Percentiles rank a stretch among this genome's conserved stretches.
Conservation (phyloP, 2,113 vertebrate species). For the Channa argus region DNA sequence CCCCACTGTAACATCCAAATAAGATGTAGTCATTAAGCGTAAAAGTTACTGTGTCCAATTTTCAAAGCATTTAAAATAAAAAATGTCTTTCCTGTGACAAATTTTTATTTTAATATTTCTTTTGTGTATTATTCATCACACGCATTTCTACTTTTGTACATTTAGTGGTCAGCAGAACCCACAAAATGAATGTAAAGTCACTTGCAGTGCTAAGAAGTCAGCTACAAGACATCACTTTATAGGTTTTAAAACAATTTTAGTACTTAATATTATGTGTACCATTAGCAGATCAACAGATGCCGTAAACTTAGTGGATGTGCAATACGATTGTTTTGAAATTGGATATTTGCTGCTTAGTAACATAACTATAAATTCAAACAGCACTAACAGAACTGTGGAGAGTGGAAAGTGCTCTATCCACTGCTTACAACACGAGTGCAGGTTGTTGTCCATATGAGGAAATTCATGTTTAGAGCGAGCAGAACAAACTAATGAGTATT, state of each 20-base stretch:
- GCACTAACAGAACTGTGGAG: constrained; percentile 28
- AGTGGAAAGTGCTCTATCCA: constrained; percentile 39
- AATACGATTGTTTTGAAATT: constrained; percentile 38
- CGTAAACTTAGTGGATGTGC: background rate
- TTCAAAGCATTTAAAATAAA: constrained; percentile 32
- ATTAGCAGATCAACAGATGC: background rate
- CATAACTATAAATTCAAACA: constrained; percentile 46
- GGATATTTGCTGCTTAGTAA: constrained; percentile 59
- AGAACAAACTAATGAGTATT: constrained; percentile 24
- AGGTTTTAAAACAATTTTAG: background rate
- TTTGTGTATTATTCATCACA: background rate
- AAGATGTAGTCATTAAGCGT: constrained; percentile 37
- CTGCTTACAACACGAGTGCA: constrained; percentile 36
- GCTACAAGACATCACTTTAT: background rate
- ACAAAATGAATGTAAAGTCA: background rate
- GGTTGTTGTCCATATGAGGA: constrained; percentile 54
- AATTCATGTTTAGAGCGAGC: constrained; percentile 35
- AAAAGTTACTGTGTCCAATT: constrained; percentile 24
- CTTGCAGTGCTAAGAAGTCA: background rate
- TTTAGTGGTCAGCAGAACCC: background rate
- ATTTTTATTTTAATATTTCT: constrained; percentile 15
- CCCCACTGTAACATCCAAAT: constrained; percentile 42
- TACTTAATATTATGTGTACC: background rate
- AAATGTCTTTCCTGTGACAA: constrained; percentile 31
- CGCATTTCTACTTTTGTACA: constrained; percentile 1